Evolutionary conservation across 2,797 vertebrate species (phyloP), one percentile per base, ranked within the genome.

Genomic region (Xenops minutus): DNA sequence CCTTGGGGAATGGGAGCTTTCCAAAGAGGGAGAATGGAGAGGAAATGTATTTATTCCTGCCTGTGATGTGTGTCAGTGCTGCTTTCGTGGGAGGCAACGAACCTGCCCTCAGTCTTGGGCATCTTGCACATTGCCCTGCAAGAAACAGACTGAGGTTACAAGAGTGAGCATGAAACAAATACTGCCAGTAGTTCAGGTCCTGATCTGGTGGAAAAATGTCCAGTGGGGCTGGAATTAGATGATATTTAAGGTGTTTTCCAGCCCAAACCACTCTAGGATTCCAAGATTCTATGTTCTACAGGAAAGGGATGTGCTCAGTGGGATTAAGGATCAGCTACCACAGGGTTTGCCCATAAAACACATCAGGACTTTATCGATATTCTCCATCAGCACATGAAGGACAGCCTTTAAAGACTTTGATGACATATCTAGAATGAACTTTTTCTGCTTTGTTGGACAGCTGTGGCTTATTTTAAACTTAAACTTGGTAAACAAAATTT

Each of bases 51-150:
- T 96, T 82, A n/a, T n/a, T 54, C 20, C 43, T 63, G 73, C 49
- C 36, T 52, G 7, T 24, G 82, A 11, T 69, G 12, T 56, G 23
- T 61, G 59, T 22, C 37, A 22, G 61, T 58, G 66, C n/a, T 79
- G 73, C 39, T 89, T 75, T 61, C 39, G 20, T 4, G 4, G 43
- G 30, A 5, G 22, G 23, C 27, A 54, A 6, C 7, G 44, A 41
- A 43, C 19, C 30, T 48, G 9, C 4, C 15, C 29, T 62, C n/a
- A 1, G 5, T 14, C n/a, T 56, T 2, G 0, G 18, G 6, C 20
- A 32, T 7, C 34, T 36, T 17, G 22, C 14, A 74, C 49, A 22
- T 23, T 36, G 21, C 0, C 3, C 61, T 51, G 27, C n/a, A 51
- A 44, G 29, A 43, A 64, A 34, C 48, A 48, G 6, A 2, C 3